These are phyloP conservation scores for Gymnorhina tibicen DNA, from an alignment of 2,113 vertebrate species.

Conservation along the genomic window DNA sequence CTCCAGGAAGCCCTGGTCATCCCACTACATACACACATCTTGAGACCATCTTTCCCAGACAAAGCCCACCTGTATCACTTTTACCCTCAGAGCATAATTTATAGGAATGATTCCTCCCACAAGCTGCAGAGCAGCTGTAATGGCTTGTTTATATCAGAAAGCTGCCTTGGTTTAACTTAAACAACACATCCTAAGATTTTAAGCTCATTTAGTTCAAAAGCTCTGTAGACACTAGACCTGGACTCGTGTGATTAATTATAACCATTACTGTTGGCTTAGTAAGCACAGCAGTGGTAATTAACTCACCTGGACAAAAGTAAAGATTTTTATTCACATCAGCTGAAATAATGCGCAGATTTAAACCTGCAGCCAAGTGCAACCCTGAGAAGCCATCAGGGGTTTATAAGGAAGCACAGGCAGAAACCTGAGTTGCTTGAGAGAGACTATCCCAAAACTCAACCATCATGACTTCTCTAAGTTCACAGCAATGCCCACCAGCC, in stretches of 20 bases:
- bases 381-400: not conserved
- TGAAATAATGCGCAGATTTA: not conserved
- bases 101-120: not conserved
- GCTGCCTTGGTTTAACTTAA: not conserved
- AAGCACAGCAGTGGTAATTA: not conserved
- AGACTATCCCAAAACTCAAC: not conserved
- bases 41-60: not conserved
- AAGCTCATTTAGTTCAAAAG: conserved; percentile 48
- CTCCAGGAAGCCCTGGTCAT: not conserved
- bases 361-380: not conserved
- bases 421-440: not conserved
- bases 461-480: accelerated
- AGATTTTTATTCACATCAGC: not conserved
- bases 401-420: not conserved
- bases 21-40: not conserved
- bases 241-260: not conserved
- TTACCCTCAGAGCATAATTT: not conserved
- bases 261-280: not conserved
- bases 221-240: not conserved
- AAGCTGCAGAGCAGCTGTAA: not conserved
- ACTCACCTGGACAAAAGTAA: not conserved
- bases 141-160: conserved; percentile 9
- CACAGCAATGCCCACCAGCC: not conserved
- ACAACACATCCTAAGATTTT: conserved; percentile 13
- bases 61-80: not conserved